Evolutionary conservation across 2,888 invertebrate species (phyloP), one percentile per base, ranked within the genome.

Genomic region (Andrena dorsata): DNA sequence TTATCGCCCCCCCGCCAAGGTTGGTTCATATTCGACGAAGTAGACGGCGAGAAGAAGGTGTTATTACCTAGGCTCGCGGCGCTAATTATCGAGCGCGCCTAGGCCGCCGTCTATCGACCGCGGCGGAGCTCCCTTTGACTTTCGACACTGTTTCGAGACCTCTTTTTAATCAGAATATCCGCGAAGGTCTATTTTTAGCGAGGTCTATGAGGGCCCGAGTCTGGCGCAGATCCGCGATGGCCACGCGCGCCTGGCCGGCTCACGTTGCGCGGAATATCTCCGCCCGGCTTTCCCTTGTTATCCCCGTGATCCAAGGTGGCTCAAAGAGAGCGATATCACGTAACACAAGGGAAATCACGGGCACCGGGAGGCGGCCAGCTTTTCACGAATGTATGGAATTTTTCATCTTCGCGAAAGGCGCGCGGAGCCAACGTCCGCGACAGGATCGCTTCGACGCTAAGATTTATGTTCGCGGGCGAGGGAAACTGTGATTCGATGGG

Each of bases 1-100:
- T 91, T 91, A 91, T 92, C 91, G 88, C 82, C 78, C 23, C 13
- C 53, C 83, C 84, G 82, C 82, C 89, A 90, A 91, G 91, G 89
- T 88, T 90, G 90, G 88, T 85, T 89, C 91, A 82, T 76, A 79
- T 84, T 56, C 77, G 80, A 68, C 86, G 77, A 76, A 75, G 83
- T 35, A 76, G 80, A 61, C 77, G 66, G 73, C 76, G 65, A 58
- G 53, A 68, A 70, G 69, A 76, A 80, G 78, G 82, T 87, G 78
- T 87, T 83, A 87, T 84, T 86, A 86, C 71, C 41, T 53, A 30
- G 35, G 53, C 80, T 76, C 66, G 68, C 68, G 74, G 70, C 63
- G 76, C 64, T 76, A 83, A 83, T 83, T 82, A 78, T 71, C 74
- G 75, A 82, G 72, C 61, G 56, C 26, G 26, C 13, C 23, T 23